Evolutionary conservation across 2,113 vertebrate species (phyloP).

Genomic region (Leptodactylus fuscus): DNA sequence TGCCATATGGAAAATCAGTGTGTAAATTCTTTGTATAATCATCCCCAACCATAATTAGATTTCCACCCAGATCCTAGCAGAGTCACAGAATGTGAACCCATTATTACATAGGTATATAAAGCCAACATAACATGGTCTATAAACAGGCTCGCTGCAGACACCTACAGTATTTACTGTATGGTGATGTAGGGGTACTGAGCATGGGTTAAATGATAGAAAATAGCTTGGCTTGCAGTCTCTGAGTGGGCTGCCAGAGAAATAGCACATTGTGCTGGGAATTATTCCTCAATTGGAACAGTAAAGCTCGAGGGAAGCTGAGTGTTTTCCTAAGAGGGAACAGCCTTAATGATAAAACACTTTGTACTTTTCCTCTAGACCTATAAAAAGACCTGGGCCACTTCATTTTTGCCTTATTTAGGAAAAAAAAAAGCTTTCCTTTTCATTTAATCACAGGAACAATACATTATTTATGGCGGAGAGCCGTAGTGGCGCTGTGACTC

Average conservation of each 20-base stretch:
- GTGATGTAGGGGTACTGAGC: too few species aligned
- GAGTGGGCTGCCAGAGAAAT: conserved; percentile 51
- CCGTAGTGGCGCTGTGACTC: not conserved
- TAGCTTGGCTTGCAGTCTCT: conserved; percentile 44
- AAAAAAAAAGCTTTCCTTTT: conserved; percentile 26
- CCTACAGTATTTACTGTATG: not conserved
- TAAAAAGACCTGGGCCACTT: conserved; percentile 41
- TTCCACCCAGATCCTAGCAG: too few species aligned
- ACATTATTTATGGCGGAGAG: conserved; percentile 51
- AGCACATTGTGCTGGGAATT: conserved; percentile 48
- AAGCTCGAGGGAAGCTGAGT: conserved; percentile 47
- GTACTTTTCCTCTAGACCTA: conserved; percentile 51
- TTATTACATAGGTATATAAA: not conserved
- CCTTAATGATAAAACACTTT: conserved; percentile 56
- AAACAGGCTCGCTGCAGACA: not conserved
- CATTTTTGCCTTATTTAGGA: conserved; percentile 53
- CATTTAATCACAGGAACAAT: conserved; percentile 47
- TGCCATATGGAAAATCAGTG: too few species aligned
- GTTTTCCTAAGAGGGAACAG: conserved; percentile 50
- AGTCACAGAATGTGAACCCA: too few species aligned
- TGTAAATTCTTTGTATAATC: too few species aligned
- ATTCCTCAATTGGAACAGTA: conserved; percentile 52
- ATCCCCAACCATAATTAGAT: too few species aligned
- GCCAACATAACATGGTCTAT: not conserved
- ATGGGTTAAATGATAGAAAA: conserved; percentile 42